Conservation (phyloP, 2,113 vertebrate genomes). For the Sterna hirundo region DNA sequence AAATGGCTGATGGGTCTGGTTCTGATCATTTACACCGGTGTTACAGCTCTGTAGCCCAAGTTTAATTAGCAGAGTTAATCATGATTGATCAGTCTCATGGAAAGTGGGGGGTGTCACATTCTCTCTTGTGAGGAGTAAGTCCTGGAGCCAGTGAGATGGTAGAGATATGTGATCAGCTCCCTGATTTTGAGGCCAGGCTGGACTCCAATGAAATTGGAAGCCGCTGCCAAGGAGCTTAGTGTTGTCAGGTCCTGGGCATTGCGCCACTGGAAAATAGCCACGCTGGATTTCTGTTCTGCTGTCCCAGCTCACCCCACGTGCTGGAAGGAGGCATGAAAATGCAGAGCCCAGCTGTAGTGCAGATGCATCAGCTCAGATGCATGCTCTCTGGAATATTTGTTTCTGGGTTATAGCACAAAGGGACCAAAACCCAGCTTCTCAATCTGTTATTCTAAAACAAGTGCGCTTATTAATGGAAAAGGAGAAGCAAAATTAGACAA, state of each 20-base stretch:
- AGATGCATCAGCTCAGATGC: constrained; percentile 34
- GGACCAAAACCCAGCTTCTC: background rate
- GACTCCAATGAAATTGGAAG: constrained; percentile 40
- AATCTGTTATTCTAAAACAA: background rate
- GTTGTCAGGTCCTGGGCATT: constrained; percentile 58
- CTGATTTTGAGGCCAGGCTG: constrained; percentile 39
- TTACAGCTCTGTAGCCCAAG: background rate
- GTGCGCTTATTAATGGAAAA: background rate
- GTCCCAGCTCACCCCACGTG: constrained; percentile 35
- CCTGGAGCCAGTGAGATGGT: constrained; percentile 13
- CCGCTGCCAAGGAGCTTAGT: constrained; percentile 31
- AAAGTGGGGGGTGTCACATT: background rate
- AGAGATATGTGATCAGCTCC: constrained; percentile 21
- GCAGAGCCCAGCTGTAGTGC: constrained; percentile 58
- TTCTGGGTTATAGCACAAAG: constrained; percentile 33
- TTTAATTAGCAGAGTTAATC: constrained; percentile 48
- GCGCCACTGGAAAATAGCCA: constrained; percentile 59
- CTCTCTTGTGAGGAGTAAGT: background rate
- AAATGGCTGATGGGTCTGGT: background rate
- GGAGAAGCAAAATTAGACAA: background rate
- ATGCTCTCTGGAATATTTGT: background rate
- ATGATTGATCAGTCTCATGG: constrained; percentile 13
- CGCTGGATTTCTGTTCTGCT: background rate
- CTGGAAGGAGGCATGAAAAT: constrained; percentile 37
- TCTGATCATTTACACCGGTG: background rate